Percentiles rank a stretch among this genome's conserved stretches.
phyloP scores from a whole-genome alignment of 2,113 vertebrate genomes.

The Natator depressus region DNA sequence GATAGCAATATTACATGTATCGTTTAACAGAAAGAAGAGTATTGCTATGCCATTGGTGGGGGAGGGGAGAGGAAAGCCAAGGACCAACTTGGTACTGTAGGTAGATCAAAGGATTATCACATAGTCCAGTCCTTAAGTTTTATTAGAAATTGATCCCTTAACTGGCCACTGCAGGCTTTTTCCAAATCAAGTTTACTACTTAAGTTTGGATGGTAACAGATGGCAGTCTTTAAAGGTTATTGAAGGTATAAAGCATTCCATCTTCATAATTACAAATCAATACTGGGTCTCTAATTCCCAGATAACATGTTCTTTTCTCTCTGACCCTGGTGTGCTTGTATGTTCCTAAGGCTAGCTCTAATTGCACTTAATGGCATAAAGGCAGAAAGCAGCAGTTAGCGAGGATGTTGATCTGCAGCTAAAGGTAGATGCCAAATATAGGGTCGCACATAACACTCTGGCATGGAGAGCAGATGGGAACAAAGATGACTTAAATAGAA shows the following conservation, averaged over 20 bases:
- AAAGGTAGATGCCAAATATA: neutral
- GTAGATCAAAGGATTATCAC: conserved; percentile 39
- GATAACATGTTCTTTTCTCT: conserved; percentile 1
- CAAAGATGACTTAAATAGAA: neutral
- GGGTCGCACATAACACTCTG: neutral
- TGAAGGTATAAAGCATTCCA: neutral
- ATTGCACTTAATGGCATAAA: conserved; percentile 20
- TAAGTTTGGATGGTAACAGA: conserved; percentile 44
- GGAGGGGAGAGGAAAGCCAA: neutral
- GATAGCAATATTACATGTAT: neutral
- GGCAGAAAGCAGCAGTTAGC: neutral
- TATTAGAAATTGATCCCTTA: conserved; percentile 65
- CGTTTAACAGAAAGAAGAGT: neutral
- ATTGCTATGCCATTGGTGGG: neutral
- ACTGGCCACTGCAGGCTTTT: conserved; percentile 46
- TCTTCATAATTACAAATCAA: conserved; percentile 38
- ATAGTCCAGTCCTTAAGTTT: conserved; percentile 29
- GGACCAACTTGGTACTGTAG: neutral
- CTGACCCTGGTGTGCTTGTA: neutral
- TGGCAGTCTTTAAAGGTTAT: conserved; percentile 44
- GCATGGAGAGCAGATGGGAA: neutral
- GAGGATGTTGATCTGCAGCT: neutral
- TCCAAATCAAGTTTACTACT: conserved; percentile 59
- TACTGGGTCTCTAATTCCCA: neutral
- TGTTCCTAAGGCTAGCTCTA: conserved; percentile 17